Base-by-base conservation (phyloP, 2,888 invertebrate species). In the Ochlodes sylvanus region DNA sequence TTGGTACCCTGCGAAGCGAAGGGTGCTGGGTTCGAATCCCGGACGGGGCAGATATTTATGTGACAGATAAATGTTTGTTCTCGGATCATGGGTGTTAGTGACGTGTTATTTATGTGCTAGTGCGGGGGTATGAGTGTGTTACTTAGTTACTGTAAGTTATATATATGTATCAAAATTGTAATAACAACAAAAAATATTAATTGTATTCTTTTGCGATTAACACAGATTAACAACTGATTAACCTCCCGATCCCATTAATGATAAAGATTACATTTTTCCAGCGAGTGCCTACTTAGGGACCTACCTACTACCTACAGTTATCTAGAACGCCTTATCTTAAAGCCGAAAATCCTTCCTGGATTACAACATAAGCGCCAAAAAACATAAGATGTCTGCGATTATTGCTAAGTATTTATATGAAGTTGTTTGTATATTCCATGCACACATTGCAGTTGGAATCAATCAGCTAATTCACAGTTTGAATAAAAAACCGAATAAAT, bases 261-360 rank as follows among this genome's bases (percentile, higher is more conserved):
- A 66, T 66, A 60, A 42, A 44, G 27, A 42, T 60, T 56, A 56
- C 1, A 56, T 60, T 54, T 38, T 32, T 54, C 9, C 21, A 4
- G 12, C 17, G n/a, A 42, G 54, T 54, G n/a, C n/a, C n/a, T n/a
- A 60, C 47, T 66, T 57, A 54, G 66, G 47, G n/a, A n/a, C n/a
- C n/a, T n/a, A n/a, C n/a, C n/a, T 66, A 60, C 6, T 60, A 32
- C 66, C 54, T 60, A 19, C 19, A 44, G 54, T 66, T 60, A 66
- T 66, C 66, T 54, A 54, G 15, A 52, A 66, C 54, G 5, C 32
- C 19, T 66, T 66, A 66, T 66, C 66, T 38, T 17, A 44, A 60
- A 66, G 42, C 34, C 34, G 42, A 17, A 66, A 66, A 66, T 66
- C 66, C 66, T 41, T 66, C 27, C 42, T 15, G 57, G 66, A 54